A percentile compares a stretch with the other conserved stretches of the same genome.
Evolutionary conservation across 2,797 vertebrate species (phyloP).

Genomic region (Enoplosus armatus): DNA sequence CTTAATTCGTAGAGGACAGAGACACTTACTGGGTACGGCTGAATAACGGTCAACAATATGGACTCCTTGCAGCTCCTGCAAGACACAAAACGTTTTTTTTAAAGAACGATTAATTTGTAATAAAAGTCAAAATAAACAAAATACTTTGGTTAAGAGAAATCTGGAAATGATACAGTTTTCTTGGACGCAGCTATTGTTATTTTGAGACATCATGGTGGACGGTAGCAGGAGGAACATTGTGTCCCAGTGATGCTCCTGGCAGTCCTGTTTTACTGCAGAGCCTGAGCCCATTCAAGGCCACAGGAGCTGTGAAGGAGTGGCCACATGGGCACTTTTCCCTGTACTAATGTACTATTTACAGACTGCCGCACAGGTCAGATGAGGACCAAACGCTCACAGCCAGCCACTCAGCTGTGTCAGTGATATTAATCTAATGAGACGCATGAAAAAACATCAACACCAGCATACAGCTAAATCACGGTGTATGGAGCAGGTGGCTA

Average conservation of each 20-base stretch:
- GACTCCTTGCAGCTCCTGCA: constrained; percentile 98
- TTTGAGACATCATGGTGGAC: not conserved
- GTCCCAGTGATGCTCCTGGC: constrained; percentile 24
- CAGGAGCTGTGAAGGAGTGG: constrained; percentile 40
- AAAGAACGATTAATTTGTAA: not conserved
- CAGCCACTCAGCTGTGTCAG: constrained; percentile 60
- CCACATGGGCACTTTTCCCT: constrained; percentile 50
- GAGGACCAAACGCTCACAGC: constrained; percentile 49
- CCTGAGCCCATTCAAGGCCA: constrained; percentile 45
- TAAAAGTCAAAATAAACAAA: not conserved
- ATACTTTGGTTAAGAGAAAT: not conserved
- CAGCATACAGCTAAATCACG: constrained; percentile 26
- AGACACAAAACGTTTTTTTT: constrained; percentile 29
- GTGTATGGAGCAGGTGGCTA: constrained; percentile 27
- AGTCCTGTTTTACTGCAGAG: constrained; percentile 45
- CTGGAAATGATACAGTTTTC: not conserved
- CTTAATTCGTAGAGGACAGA: constrained; percentile 48
- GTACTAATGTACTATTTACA: constrained; percentile 60
- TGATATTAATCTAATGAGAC: constrained; percentile 66
- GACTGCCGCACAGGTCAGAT: constrained; percentile 48
- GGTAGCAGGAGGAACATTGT: constrained; percentile 9
- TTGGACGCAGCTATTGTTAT: not conserved
- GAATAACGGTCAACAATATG: constrained; percentile 95
- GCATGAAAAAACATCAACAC: constrained; percentile 49
- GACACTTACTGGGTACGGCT: constrained; percentile 95